phyloP scores from a whole-genome alignment of 2,797 vertebrate species.

The Danio albolineatus region DNA sequence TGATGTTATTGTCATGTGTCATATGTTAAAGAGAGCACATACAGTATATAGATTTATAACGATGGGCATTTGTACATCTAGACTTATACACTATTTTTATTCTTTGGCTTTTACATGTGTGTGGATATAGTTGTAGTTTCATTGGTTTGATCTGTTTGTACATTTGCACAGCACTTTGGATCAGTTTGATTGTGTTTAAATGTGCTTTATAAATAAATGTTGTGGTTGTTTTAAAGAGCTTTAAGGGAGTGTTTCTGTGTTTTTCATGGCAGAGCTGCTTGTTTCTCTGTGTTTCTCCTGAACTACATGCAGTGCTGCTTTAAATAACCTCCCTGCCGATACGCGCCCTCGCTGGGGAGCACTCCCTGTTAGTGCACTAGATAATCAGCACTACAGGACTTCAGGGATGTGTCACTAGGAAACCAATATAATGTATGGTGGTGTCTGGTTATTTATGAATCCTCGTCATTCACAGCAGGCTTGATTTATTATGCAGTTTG shows the following conservation, averaged over 20 bases:
- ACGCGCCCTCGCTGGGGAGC: neutral
- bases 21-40: no score
- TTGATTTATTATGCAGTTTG: no score
- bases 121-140: no score
- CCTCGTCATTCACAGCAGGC: no score
- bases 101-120: no score
- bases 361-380: neutral
- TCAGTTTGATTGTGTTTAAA: neutral
- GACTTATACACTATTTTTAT: no score
- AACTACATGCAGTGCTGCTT: neutral
- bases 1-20: no score
- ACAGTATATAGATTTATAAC: no score
- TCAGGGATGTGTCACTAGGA: neutral
- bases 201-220: neutral
- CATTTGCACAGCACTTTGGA: no score
- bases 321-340: constrained; percentile 8
- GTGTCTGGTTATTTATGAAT: no score
- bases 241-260: neutral
- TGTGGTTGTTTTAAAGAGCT: neutral
- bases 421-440: neutral
- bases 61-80: no score
- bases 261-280: neutral
- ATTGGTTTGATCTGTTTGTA: no score
- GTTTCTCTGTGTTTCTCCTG: neutral
- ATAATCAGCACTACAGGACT: neutral